Conservation (phyloP, 2,113 vertebrate genomes). For the Petaurus breviceps region DNA sequence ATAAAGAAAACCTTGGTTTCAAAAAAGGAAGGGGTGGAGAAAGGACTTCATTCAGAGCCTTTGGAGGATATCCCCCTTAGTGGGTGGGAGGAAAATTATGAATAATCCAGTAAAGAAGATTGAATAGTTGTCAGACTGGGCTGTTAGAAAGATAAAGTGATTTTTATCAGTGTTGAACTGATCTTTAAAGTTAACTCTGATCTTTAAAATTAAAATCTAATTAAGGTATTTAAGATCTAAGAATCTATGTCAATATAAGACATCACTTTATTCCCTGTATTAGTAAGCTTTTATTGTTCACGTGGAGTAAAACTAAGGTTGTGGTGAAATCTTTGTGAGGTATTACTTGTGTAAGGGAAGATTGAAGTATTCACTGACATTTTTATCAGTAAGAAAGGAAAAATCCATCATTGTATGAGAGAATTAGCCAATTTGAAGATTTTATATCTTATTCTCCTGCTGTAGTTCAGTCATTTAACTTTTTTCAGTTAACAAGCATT, state of each 20-base stretch:
- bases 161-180: neutral
- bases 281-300: neutral
- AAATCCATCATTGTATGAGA: neutral
- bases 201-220: slow-evolving; percentile 22
- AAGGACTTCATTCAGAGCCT: neutral
- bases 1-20: neutral
- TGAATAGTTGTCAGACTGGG: neutral
- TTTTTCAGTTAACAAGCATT: neutral
- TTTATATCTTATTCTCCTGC: neutral
- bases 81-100: neutral
- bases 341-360: neutral
- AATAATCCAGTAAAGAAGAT: neutral
- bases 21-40: neutral
- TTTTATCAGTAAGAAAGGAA: neutral
- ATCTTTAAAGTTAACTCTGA: neutral
- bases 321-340: neutral
- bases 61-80: neutral
- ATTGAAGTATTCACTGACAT: neutral
- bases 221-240: neutral
- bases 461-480: slow-evolving; percentile 35
- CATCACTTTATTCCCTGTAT: neutral
- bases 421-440: neutral
- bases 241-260: neutral
- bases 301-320: slow-evolving; percentile 5
- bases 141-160: neutral